Percentiles rank a stretch among this genome's conserved stretches.
These are phyloP conservation scores for Oedothorax gibbosus DNA, from an alignment of 1,140 invertebrate species.

Conservation along the genomic window DNA sequence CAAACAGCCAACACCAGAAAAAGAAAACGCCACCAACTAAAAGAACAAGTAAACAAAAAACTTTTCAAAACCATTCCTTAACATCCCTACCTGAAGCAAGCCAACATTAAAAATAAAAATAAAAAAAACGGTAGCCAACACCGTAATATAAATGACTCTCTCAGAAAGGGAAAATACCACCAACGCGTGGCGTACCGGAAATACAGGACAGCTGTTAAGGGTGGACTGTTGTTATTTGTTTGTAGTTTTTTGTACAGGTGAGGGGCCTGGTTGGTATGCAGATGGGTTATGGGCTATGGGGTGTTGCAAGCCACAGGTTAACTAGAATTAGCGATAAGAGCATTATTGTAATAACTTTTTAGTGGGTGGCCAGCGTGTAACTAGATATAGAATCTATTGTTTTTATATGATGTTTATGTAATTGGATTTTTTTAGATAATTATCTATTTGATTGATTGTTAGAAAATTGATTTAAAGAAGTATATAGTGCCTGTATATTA, in stretches of 20 bases:
- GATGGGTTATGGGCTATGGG: slow-evolving; percentile 38
- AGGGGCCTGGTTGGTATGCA: slow-evolving; percentile 9
- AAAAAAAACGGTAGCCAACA: neutral
- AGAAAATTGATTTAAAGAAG: too few relatives aligned
- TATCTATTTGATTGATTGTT: too few relatives aligned
- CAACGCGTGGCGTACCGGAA: slow-evolving; percentile 52
- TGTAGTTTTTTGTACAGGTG: slow-evolving; percentile 35
- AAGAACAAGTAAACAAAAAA: too few relatives aligned
- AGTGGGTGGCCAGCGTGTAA: too few relatives aligned
- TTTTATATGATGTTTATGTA: too few relatives aligned
- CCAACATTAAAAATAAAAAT: slow-evolving; percentile 28
- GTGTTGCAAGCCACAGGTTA: slow-evolving; percentile 22
- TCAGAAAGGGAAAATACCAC: neutral
- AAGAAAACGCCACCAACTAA: too few relatives aligned
- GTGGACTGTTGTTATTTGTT: slow-evolving; percentile 5
- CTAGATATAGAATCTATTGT: too few relatives aligned
- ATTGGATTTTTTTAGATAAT: too few relatives aligned
- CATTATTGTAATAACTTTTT: slow-evolving; percentile 42
- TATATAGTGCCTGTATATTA: too few relatives aligned
- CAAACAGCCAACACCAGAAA: too few relatives aligned
- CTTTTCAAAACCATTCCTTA: too few relatives aligned
- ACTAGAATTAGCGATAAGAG: slow-evolving; percentile 6
- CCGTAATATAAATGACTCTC: neutral
- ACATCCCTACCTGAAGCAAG: neutral
- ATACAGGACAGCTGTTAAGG: slow-evolving; percentile 39